Evolutionary conservation across 2,113 vertebrate genomes (phyloP).

Genomic region (Capreolus pygargus): DNA sequence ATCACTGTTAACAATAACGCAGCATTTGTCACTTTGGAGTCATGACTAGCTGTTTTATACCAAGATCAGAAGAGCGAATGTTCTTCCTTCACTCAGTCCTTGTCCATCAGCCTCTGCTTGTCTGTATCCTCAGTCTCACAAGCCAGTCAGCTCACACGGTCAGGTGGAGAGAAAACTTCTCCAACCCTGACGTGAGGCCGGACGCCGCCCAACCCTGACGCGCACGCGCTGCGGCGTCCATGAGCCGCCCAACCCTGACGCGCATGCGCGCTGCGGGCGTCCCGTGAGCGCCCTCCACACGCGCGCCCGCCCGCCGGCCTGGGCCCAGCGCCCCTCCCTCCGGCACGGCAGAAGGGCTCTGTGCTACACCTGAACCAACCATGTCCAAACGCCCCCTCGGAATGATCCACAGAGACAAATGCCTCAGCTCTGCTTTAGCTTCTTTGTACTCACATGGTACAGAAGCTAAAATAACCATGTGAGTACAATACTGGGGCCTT

Average conservation of each 20-base stretch:
- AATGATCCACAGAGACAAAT: neutral
- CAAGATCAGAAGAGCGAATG: neutral
- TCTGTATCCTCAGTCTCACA: neutral
- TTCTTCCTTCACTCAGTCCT: neutral
- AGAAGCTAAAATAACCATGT: neutral
- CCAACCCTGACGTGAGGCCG: neutral
- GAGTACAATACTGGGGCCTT: neutral
- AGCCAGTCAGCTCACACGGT: neutral
- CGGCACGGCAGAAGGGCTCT: neutral
- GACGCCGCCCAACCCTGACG: neutral
- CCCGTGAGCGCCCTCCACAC: neutral
- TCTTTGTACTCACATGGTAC: neutral
- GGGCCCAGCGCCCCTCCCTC: neutral
- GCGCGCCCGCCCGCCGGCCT: neutral
- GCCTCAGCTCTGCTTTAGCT: neutral
- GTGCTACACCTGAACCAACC: neutral
- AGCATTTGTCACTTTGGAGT: neutral
- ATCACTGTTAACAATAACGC: neutral
- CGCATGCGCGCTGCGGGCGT: fast-evolving
- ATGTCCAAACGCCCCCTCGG: neutral
- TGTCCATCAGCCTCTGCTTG: neutral
- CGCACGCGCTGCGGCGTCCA: no score
- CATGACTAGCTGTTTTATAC: neutral
- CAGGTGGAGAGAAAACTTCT: neutral
- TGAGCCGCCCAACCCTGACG: neutral